A percentile compares a stretch with the other conserved stretches of the same genome.
phyloP scores from a whole-genome alignment of 2,888 invertebrate genomes.

The Caenorhabditis doughertyi region DNA sequence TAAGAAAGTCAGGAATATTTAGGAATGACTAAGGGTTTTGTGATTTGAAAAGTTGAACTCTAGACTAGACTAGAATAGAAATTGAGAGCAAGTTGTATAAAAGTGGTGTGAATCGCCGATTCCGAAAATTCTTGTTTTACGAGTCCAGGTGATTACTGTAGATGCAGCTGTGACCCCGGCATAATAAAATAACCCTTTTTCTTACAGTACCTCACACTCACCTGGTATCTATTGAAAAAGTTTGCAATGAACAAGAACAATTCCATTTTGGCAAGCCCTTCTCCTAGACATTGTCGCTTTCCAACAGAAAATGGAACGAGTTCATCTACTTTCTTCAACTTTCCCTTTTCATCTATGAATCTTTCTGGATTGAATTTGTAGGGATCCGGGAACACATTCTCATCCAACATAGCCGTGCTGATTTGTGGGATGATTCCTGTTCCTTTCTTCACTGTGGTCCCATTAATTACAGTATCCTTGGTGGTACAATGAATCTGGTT shows the following conservation, averaged over 20 bases:
- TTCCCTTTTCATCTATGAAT: slow-evolving; percentile 72
- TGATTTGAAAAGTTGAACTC: neutral
- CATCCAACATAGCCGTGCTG: slow-evolving; percentile 57
- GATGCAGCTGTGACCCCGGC: too few relatives aligned
- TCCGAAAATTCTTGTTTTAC: too few relatives aligned
- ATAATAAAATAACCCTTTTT: too few relatives aligned
- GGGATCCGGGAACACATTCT: slow-evolving; percentile 58
- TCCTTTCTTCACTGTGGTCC: slow-evolving; percentile 25
- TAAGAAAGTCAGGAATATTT: neutral
- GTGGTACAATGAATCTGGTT: slow-evolving; percentile 57
- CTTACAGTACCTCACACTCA: too few relatives aligned
- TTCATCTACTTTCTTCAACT: slow-evolving; percentile 65
- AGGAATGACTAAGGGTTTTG: neutral
- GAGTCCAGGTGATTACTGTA: too few relatives aligned
- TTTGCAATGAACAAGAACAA: slow-evolving; percentile 67
- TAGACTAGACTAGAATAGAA: neutral
- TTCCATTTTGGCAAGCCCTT: slow-evolving; percentile 69
- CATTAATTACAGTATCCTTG: slow-evolving; percentile 44
- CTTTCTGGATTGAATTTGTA: slow-evolving; percentile 60
- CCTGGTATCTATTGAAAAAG: slow-evolving; percentile 63
- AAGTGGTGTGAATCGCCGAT: too few relatives aligned
- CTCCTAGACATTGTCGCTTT: slow-evolving; percentile 66
- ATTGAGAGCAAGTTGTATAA: too few relatives aligned
- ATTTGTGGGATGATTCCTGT: slow-evolving; percentile 64
- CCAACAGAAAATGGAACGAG: slow-evolving; percentile 67